Base-by-base conservation (phyloP, 2,888 invertebrate species). In the Cactoblastis cactorum region DNA sequence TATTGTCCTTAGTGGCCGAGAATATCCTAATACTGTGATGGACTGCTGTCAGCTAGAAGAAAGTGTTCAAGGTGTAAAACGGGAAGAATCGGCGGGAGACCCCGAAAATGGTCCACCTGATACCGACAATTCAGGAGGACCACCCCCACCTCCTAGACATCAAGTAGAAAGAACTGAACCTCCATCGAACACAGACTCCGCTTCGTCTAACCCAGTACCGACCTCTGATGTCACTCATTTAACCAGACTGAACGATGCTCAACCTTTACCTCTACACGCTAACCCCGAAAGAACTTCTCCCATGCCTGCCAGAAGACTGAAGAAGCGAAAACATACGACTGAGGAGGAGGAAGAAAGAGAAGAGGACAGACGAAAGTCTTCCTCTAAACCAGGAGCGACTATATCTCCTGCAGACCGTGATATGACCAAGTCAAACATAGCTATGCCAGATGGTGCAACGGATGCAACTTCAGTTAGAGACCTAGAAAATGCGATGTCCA, bases 401-500 rank as follows among this genome's bases (percentile, higher is more conserved):
- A 77, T 83, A 60, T 81, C 86, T 0, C 86, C 83, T 1, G 80
- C 80, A n/a, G 90, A 88, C 52, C 69, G 86, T 34, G 90, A 90
- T 19, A 71, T 87, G 38, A 69, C 78, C 63, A 77, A 89, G 70
- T 77, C 80, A 0, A 86, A 80, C 52, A 52, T 88, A 55, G 64
- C 85, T 11, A 80, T 89, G 48, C 83, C 83, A 9, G 83, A 83
- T 70, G 77, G 81, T 9, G 66, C 80, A 0, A 74, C 83, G 0
- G 90, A 90, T 38, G 87, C 87, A 0, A 92, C 92, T 0, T 95
- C 96, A 1, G 97, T 97, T 0, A 96, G 97, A 80, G 97, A 98
- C 69, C 89, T 98, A 62, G 98, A 98, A 80, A 97, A 97, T 71
- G 98, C 97, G 41, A 98, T 98, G 98, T 97, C 98, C 15, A 97